These are phyloP conservation scores for Seira sanloemensis DNA, from an alignment of 2,888 invertebrate genomes.

Conservation along the genomic window DNA sequence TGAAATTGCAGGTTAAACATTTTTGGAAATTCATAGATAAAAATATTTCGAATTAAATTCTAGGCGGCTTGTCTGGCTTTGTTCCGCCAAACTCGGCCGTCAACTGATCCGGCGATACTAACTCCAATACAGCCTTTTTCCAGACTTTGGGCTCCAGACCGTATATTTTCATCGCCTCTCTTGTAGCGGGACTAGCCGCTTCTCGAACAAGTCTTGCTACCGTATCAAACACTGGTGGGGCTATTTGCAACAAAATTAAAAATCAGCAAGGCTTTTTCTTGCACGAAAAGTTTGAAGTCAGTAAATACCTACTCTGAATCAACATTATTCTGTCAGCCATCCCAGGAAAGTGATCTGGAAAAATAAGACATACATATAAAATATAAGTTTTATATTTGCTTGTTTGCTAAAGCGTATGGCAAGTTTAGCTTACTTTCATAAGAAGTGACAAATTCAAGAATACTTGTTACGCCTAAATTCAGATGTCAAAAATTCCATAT, in stretches of 20 bases:
- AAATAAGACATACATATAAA: neutral
- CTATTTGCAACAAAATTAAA: neutral
- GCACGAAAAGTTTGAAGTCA: neutral
- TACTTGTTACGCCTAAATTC: constrained; percentile 38
- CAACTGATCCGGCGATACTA: constrained; percentile 36
- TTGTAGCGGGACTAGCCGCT: constrained; percentile 28
- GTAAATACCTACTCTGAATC: constrained; percentile 33
- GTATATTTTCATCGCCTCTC: constrained; percentile 43
- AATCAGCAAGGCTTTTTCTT: neutral
- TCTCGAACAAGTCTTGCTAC: constrained; percentile 33
- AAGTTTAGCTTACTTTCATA: constrained; percentile 40
- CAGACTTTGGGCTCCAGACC: constrained; percentile 36
- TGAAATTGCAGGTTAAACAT: too few relatives aligned
- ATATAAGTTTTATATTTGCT: neutral
- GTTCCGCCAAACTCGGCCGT: constrained; percentile 51
- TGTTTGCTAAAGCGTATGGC: neutral
- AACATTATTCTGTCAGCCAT: constrained; percentile 39
- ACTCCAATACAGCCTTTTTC: constrained; percentile 35
- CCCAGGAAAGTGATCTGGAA: constrained; percentile 42
- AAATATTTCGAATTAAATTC: too few relatives aligned
- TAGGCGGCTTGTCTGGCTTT: neutral
- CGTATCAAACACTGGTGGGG: constrained; percentile 44
- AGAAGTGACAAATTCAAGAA: constrained; percentile 49
- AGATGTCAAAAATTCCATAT: neutral
- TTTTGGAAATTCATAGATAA: too few relatives aligned